Base-by-base conservation (phyloP, 23 tunicate species). In the Phallusia fumigata region DNA sequence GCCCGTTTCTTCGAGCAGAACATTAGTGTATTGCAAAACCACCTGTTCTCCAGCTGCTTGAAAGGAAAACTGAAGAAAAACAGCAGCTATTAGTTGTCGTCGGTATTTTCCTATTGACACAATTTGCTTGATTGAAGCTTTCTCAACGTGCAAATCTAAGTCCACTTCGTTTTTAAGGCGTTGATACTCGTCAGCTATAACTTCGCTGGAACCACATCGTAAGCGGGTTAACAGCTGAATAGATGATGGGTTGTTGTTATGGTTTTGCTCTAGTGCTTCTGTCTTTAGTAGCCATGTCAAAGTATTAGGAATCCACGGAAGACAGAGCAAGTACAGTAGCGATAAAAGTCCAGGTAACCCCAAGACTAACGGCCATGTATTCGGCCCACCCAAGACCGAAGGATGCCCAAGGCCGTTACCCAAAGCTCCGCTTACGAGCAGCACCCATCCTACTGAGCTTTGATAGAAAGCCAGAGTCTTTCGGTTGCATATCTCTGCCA, bases 321-420 rank as follows among this genome's bases (percentile, higher is more conserved):
- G n/a, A n/a, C n/a, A n/a, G n/a, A n/a, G n/a, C n/a, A n/a, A n/a
- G n/a, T n/a, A n/a, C 77, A 85, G 19, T 18, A 85, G 19, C 16
- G 89, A 85, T 30, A 80, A 65, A 22, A 85, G 16, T 3, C 53
- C 83, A 13, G 89, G 89, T 3, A 65, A 35, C 21, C 85, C 31
- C 12, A 85, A 33, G 3, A 85, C 75, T n/a, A 53, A 35, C 15
- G 82, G 82, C 79, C 79, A 74, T 10, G n/a, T 21, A 13, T 64
- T 47, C 19, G 28, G 47, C 12, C 75, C 52, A 5, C 89, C 89
- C 45, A 85, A 58, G 10, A 85, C 30, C 35, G n/a, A n/a, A n/a
- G n/a, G n/a, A n/a, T n/a, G n/a, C n/a, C n/a, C n/a, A n/a, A n/a
- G n/a, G n/a, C n/a, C n/a, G n/a, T n/a, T n/a, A n/a, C n/a, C n/a